Evolutionary conservation across 2,113 vertebrate genomes (phyloP), one percentile per base, ranked within the genome.

Genomic region (Catharus fuscescens): DNA sequence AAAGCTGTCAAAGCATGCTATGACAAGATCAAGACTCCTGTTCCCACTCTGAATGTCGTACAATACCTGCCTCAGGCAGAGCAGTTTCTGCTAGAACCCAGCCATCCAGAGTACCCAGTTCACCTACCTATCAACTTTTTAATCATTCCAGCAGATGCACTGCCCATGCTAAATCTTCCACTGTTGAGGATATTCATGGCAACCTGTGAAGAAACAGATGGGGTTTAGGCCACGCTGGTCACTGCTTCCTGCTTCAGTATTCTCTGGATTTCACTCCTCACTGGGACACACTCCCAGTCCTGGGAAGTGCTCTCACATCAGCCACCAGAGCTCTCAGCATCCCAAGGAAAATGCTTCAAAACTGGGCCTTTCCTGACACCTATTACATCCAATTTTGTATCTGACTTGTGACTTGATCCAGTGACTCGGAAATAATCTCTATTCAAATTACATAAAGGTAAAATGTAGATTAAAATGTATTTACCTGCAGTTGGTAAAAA

Each of bases 141-240:
- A 52, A 99, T 98, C 97, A 99, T 97, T 34, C 99, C 99, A 11
- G 99, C 98, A 71, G 98, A 98, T 0, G 93, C 96, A 26, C 98
- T 99, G 82, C 99, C 99, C 99, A 99, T 99, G 94, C 98, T 99
- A 81, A 99, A 99, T 69, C 99, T 98, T 32, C 99, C 99, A 0
- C 98, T 99, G 96, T 99, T 99, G 10, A 99, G 97, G 95, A 99
- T 99, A 85, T 99, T 99, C 99, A 99, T 98, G 73, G 99, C 99
- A 34, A 99, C 97, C 99, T 99, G 97, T 12, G 64, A 84, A 64
- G 71, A 42, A 59, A 36, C 2, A 9, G 69, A 28, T 4, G 5
- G 4, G 3, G 16, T 48, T 32, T 3, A 20, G 45, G 72, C 11
- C 29, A 64, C 0, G 0, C 42, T 2, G 32, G 32, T 29, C 31